Base-by-base conservation (phyloP, 2,888 invertebrate species). In the Hedya salicella region DNA sequence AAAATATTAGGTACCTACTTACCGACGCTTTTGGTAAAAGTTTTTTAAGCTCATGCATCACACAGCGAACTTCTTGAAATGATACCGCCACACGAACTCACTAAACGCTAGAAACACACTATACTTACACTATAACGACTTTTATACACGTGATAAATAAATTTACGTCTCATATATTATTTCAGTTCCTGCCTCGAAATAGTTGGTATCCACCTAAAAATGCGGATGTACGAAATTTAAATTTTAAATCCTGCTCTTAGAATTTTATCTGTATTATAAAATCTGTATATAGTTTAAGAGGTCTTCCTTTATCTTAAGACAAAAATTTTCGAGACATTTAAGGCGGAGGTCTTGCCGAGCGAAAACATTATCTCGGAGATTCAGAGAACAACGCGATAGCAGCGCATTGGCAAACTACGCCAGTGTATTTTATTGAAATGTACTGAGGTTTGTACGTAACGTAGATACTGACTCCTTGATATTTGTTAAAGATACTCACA, bases 291-390 rank as follows among this genome's bases (percentile, higher is more conserved):
- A 54, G 80, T 78, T 80, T 75, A 82, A 81, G 82, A 82, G 79
- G 80, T 86, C 86, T 84, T 78, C 79, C 81, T 85, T 87, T 88
- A 86, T 87, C 85, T 82, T 72, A 71, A 75, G 77, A 74, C 77
- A 75, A 79, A 86, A 82, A 81, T 82, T 81, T 80, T 78, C 76
- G 80, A 82, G 78, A 80, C 82, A 81, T 85, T 82, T 82, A 75
- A 77, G 74, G 75, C 52, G 46, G 50, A 79, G 82, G 81, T 81
- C 81, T 80, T 77, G 75, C 50, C 74, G 71, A 71, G 68, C 59
- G 60, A 68, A 69, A 74, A 77, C 74, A 83, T 85, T 87, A 88
- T 86, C 85, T 86, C 75, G 68, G 77, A 80, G 78, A 81, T 82
- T 81, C 78, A 76, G 78, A 72, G 78, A 75, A 74, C 72, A 78